phyloP scores from a whole-genome alignment of 2,888 invertebrate species.

The Dryadula phaetusa region DNA sequence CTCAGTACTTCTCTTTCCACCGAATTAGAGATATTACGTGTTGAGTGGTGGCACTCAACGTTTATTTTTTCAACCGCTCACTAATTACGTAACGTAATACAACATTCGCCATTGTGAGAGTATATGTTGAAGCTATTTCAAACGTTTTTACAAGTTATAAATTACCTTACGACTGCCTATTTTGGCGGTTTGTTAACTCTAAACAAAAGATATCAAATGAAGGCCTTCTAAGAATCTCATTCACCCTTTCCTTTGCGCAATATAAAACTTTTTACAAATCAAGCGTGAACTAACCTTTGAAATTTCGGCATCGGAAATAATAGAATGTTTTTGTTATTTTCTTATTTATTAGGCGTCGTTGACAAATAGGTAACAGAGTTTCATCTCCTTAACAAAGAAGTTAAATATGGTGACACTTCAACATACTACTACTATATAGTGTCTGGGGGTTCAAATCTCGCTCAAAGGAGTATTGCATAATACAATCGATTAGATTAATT shows the following conservation, averaged over 20 bases:
- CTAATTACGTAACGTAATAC: slow-evolving; percentile 3
- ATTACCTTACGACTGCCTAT: background rate
- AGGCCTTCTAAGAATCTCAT: slow-evolving; percentile 9
- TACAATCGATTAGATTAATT: background rate
- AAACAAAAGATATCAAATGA: slow-evolving; percentile 26
- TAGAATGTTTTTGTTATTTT: slow-evolving; percentile 11
- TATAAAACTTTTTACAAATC: slow-evolving; percentile 8
- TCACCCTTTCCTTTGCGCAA: slow-evolving; percentile 19
- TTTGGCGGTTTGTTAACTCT: slow-evolving; percentile 6
- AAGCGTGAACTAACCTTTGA: slow-evolving; percentile 4
- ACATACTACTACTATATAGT: too few species aligned
- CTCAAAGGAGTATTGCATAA: too few species aligned
- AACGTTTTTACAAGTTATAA: background rate
- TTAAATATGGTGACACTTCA: too few species aligned
- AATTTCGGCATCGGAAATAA: background rate
- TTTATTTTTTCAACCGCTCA: slow-evolving; percentile 13
- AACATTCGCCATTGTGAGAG: background rate
- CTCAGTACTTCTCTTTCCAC: too few species aligned
- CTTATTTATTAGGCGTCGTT: slow-evolving; percentile 7
- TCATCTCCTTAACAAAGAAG: background rate
- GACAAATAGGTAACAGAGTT: background rate
- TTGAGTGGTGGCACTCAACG: too few species aligned
- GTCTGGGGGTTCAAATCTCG: too few species aligned
- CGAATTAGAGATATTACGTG: too few species aligned
- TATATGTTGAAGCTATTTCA: background rate